Percentiles rank a stretch among this genome's conserved stretches.
Conservation (phyloP, 1,140 invertebrate species). For the Lepidurus apus region DNA sequence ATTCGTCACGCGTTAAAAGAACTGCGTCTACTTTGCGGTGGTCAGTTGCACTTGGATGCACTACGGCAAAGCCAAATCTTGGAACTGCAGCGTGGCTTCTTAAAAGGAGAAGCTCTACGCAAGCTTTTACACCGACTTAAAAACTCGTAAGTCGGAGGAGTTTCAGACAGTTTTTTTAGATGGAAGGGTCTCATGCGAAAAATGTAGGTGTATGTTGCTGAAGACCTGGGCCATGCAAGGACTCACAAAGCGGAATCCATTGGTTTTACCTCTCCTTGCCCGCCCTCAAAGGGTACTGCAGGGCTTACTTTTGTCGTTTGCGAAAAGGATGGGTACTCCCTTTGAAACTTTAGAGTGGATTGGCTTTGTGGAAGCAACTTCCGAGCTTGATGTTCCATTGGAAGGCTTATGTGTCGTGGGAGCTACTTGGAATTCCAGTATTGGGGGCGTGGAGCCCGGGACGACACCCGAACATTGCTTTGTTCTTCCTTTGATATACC, state of each 20-base stretch:
- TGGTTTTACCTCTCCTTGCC: neutral
- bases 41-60: constrained; percentile 11
- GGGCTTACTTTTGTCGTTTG: neutral
- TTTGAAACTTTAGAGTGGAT: neutral
- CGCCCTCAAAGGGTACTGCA: neutral
- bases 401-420: neutral
- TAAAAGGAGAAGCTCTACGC: neutral
- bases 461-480: neutral
- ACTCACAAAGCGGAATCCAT: neutral
- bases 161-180: neutral
- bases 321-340: neutral
- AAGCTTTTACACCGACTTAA: neutral
- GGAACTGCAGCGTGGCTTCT: neutral
- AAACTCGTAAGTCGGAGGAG: neutral
- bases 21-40: neutral
- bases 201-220: neutral
- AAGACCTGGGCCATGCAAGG: neutral
- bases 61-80: neutral
- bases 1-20: neutral
- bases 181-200: neutral
- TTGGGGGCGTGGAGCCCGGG: neutral
- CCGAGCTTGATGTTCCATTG: neutral
- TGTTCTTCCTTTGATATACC: neutral
- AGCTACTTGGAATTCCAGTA: neutral
- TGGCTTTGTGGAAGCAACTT: neutral